Evolutionary conservation across 2,113 vertebrate genomes (phyloP).

Genomic region (Pelecanus crispus): DNA sequence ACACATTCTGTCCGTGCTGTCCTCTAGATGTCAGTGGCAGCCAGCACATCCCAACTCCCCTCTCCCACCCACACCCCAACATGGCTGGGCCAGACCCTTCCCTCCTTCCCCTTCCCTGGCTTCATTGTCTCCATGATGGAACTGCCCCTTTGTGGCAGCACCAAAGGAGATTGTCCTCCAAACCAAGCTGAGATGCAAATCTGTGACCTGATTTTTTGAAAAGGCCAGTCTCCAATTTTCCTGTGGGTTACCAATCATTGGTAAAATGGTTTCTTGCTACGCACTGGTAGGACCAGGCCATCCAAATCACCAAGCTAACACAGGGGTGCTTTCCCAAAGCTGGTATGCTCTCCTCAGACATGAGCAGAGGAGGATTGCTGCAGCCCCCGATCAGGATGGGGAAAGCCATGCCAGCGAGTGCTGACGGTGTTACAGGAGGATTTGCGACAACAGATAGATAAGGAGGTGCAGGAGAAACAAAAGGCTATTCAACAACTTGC

Average conservation of each 20-base stretch:
- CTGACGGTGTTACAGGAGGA: not conserved
- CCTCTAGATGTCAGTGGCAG: slow-evolving; percentile 62
- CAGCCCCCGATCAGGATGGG: too few relatives aligned
- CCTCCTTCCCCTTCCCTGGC: not conserved
- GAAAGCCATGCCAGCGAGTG: accelerated
- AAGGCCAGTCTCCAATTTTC: not conserved
- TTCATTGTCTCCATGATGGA: not conserved
- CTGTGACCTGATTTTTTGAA: not conserved
- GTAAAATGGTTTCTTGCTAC: accelerated
- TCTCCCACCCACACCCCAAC: not conserved
- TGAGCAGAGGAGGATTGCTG: not conserved
- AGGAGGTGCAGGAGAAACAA: not conserved
- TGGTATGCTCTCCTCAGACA: not conserved
- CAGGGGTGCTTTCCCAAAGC: not conserved
- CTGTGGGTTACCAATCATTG: accelerated
- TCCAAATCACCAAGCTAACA: too few relatives aligned
- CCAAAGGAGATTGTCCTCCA: not conserved
- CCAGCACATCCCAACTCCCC: not conserved
- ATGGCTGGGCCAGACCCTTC: not conserved
- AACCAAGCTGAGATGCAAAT: not conserved
- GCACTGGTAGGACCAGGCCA: accelerated
- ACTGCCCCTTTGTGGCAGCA: not conserved
- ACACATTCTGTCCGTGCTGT: not conserved
- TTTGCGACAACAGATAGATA: accelerated
- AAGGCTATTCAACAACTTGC: not conserved